Evolutionary conservation across 2,888 invertebrate species (phyloP).

Genomic region (Antheraea yamamai): DNA sequence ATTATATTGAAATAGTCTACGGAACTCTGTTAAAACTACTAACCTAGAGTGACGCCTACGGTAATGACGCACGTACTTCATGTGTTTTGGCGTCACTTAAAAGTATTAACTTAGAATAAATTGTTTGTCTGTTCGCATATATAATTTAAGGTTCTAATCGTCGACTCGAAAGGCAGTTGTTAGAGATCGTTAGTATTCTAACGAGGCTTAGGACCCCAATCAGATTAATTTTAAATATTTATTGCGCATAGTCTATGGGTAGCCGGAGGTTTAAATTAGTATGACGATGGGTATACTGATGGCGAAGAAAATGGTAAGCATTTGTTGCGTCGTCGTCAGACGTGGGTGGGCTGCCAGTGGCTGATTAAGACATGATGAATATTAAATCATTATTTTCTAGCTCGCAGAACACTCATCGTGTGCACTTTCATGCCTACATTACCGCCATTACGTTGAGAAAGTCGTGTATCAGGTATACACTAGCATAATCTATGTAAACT

Average conservation of each 20-base stretch:
- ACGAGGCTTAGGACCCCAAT: conserved; percentile 64
- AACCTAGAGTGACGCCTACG: not conserved
- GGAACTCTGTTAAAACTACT: not conserved
- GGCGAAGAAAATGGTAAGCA: conserved; percentile 72
- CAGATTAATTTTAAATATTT: conserved; percentile 82
- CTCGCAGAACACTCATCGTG: not conserved
- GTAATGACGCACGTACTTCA: not conserved
- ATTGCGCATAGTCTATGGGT: conserved; percentile 76
- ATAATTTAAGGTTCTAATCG: conserved; percentile 16
- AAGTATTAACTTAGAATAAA: not conserved
- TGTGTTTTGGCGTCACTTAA: not conserved
- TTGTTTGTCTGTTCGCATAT: not conserved
- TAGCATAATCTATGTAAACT: not conserved
- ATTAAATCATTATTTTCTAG: conserved; percentile 51
- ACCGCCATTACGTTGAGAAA: not conserved
- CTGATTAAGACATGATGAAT: conserved; percentile 77
- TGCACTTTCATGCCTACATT: conserved; percentile 6
- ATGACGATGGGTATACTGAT: conserved; percentile 76
- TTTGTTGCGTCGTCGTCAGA: conserved; percentile 53
- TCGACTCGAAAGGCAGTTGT: conserved; percentile 15
- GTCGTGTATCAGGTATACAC: not conserved
- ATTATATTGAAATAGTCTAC: not conserved
- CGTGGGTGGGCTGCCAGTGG: conserved; percentile 73
- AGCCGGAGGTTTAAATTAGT: conserved; percentile 75
- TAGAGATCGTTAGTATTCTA: conserved; percentile 68